Evolutionary conservation across 2,888 invertebrate species (phyloP).

Genomic region (Apodemia mormo): DNA sequence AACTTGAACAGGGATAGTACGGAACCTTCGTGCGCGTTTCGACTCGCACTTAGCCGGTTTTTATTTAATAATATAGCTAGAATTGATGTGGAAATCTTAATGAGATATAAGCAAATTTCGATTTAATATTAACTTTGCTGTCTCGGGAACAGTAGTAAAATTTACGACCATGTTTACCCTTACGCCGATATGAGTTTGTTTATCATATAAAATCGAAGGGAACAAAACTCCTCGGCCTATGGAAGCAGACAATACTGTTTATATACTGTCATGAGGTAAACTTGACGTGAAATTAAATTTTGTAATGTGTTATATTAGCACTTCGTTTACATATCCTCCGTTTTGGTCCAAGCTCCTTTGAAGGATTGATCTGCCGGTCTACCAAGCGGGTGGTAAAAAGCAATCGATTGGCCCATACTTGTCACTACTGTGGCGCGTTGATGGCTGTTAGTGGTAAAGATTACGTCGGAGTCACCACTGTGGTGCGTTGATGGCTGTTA

Average conservation of each 20-base stretch:
- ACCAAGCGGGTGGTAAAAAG: too few relatives aligned
- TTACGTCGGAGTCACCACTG: too few relatives aligned
- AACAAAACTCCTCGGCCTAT: slow-evolving; percentile 54
- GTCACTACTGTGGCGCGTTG: too few relatives aligned
- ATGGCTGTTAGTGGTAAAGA: too few relatives aligned
- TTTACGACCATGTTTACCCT: slow-evolving; percentile 72
- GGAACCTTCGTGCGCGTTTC: too few relatives aligned
- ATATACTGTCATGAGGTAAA: slow-evolving; percentile 55
- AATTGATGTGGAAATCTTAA: slow-evolving; percentile 25
- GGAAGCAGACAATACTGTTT: slow-evolving; percentile 68
- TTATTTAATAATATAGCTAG: slow-evolving; percentile 3
- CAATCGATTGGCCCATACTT: too few relatives aligned
- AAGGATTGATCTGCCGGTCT: too few relatives aligned
- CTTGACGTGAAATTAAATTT: slow-evolving; percentile 48
- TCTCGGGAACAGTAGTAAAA: slow-evolving; percentile 61
- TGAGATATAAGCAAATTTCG: slow-evolving; percentile 49
- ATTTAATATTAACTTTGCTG: slow-evolving; percentile 58
- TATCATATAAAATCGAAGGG: slow-evolving; percentile 68
- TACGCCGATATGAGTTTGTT: slow-evolving; percentile 69
- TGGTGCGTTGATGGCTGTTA: too few relatives aligned
- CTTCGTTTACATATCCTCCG: slow-evolving; percentile 40
- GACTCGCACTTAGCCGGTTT: too few relatives aligned
- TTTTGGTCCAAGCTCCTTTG: too few relatives aligned
- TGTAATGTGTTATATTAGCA: neutral
- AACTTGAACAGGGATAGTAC: too few relatives aligned